Evolutionary conservation across 2,888 invertebrate species (phyloP), one percentile per base, ranked within the genome.

Genomic region (Cheilosia scutellata): DNA sequence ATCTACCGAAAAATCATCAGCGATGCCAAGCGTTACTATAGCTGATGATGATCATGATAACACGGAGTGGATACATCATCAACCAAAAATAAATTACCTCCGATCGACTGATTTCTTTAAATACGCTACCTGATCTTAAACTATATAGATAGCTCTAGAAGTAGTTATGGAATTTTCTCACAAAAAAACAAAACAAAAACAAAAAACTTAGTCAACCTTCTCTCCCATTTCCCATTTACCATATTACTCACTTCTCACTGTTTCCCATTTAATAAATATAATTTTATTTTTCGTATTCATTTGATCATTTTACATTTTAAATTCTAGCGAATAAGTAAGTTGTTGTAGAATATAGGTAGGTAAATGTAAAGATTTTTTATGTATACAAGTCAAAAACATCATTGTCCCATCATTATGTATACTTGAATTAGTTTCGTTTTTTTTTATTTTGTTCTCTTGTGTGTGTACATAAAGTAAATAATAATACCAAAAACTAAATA

Each of bases 1-100:
- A 89, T 91, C 37, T 91, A 91, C 78, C 87, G 88, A 29, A 88
- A 89, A 60, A 91, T 91, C 55, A 87, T 91, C 13, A 88, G 87
- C 47, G 88, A 89, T 40, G 89, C 90, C 16, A 88, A 87, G 11
- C 88, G 88, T 37, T 87, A 76, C 40, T 87, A 88, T 29, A 79
- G 82, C 72, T 79, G 80, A 79, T 87, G 5, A 33, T 47, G 27
- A 33, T 11, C 9, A 71, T 37, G 20, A 47, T 27, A 13, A 27
- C 25, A 13, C 25, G 27, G 4, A 27, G 51, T 27, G 16, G 2
- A 16, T 20, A 29, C 47, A 47, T 47, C 33, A 16, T 44, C 16
- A 11, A 70, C 13, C 33, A 20, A 44, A 16, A 49, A 37, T n/a
- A 33, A 58, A 33, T 47, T 62, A 66, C 76, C 55, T 58, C 53